A percentile compares a stretch with the other conserved stretches of the same genome.
Evolutionary conservation across 2,113 vertebrate species (phyloP).

Genomic region (Lophotis ruficrista): DNA sequence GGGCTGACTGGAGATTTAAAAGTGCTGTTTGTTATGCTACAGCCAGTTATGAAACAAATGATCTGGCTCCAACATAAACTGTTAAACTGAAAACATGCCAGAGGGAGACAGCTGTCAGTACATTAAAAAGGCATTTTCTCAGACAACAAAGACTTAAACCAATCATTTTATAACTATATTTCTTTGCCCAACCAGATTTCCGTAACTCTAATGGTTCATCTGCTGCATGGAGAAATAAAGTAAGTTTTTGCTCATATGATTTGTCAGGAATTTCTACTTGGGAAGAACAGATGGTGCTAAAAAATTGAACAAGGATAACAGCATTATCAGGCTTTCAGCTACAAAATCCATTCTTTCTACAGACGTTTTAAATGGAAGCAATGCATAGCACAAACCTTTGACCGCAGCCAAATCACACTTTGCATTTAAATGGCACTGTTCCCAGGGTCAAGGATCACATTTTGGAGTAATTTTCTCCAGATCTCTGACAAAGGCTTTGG

Average conservation of each 20-base stretch:
- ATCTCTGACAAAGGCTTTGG: neutral
- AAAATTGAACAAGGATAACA: conserved; percentile 64
- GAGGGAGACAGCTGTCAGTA: conserved; percentile 76
- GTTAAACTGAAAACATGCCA: conserved; percentile 75
- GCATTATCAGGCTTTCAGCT: conserved; percentile 68
- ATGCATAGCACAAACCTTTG: neutral
- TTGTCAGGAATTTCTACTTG: conserved; percentile 75
- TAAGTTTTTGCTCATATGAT: conserved; percentile 66
- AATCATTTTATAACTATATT: conserved; percentile 78
- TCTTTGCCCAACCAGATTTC: conserved; percentile 78
- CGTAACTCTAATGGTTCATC: conserved; percentile 59
- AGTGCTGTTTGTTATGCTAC: conserved; percentile 62
- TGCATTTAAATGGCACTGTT: neutral
- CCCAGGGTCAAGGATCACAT: neutral
- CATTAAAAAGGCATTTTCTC: conserved; percentile 77
- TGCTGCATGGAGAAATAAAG: conserved; percentile 70
- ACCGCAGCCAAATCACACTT: neutral
- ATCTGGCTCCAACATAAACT: conserved; percentile 74
- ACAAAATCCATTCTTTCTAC: conserved; percentile 53
- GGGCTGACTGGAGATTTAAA: conserved; percentile 52
- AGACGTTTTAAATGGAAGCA: neutral
- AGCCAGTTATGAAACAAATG: conserved; percentile 75
- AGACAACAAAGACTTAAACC: conserved; percentile 75
- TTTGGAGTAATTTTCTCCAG: neutral
- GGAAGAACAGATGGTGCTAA: conserved; percentile 76